phyloP scores from a whole-genome alignment of 2,113 vertebrate genomes.

The Crocuta crocuta region DNA sequence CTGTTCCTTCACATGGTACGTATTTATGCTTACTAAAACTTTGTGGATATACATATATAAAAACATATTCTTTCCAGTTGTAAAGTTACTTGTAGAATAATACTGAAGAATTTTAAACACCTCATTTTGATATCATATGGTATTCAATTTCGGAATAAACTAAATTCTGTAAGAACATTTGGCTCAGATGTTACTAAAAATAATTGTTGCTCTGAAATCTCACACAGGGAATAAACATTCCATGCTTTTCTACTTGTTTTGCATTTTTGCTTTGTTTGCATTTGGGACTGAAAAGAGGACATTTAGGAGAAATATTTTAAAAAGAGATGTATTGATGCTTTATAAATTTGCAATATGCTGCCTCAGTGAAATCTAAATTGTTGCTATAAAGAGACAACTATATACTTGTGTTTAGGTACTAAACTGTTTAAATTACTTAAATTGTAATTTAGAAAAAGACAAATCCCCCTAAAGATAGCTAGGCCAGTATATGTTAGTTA shows the following conservation, averaged over 20 bases:
- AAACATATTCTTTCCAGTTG: neutral
- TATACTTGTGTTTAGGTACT: neutral
- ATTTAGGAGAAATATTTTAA: constrained; percentile 24
- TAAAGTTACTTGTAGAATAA: neutral
- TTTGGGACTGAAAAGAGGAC: constrained; percentile 43
- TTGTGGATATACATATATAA: neutral
- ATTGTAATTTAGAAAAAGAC: neutral
- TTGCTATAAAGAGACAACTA: neutral
- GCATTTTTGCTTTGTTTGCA: constrained; percentile 49
- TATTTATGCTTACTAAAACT: neutral
- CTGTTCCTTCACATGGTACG: neutral
- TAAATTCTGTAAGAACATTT: constrained; percentile 55
- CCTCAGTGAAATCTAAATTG: neutral
- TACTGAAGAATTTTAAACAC: constrained; percentile 23
- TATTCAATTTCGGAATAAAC: constrained; percentile 65
- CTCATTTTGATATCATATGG: neutral
- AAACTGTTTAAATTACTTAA: neutral
- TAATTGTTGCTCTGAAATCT: constrained; percentile 66
- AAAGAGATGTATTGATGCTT: neutral
- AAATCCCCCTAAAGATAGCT: neutral
- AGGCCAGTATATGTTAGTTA: neutral
- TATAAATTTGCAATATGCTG: neutral
- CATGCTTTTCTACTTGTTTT: constrained; percentile 10
- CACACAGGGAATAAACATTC: constrained; percentile 62
- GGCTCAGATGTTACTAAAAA: constrained; percentile 74